Base-by-base conservation (phyloP, 2,797 vertebrate species). In the Micropoecilia bifurca region DNA sequence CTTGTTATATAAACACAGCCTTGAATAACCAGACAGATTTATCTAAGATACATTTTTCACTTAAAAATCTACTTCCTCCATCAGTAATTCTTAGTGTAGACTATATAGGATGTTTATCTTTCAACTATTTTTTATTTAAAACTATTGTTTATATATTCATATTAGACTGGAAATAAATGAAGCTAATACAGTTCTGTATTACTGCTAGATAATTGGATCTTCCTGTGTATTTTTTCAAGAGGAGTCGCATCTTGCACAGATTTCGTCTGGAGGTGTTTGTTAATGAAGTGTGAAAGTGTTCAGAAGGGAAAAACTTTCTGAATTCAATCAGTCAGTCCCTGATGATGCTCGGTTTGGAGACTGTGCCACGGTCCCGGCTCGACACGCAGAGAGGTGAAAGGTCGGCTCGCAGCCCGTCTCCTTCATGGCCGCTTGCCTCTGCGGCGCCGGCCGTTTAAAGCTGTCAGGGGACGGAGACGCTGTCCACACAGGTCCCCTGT, bases 361-460 rank as follows among this genome's bases (percentile, higher is more conserved):
- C 43, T 0, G 12, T 6, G 41, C 43, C 43, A 4, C 46, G 22
- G 50, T 61, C 75, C 50, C 45, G 50, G 76, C 45, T 76, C 20
- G 18, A 71, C 77, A 45, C 74, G 77, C 77, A 1, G 59, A 22
- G 33, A 61, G 93, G 81, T 88, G 76, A 92, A 90, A 77, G 80
- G 85, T 83, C 89, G 20, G 20, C 48, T 50, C 18, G 36, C 41
- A 8, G 6, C n/a, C 68, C 14, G 41, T 45, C 66, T 69, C 39
- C 9, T 85, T 63, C 41, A 46, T 13, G 18, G 28, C 25, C 39
- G 36, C 8, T 78, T 41, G 16, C 55, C 50, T 28, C 6, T 0
- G 61, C 75, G 80, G 86, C 78, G 80, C 90, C 87, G 85, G 8
- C 22, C 61, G 68, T 87, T 71, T 87, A 91, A 90, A 83, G 77